Conservation (phyloP, 2,888 invertebrate species). For the Noctua pronuba region DNA sequence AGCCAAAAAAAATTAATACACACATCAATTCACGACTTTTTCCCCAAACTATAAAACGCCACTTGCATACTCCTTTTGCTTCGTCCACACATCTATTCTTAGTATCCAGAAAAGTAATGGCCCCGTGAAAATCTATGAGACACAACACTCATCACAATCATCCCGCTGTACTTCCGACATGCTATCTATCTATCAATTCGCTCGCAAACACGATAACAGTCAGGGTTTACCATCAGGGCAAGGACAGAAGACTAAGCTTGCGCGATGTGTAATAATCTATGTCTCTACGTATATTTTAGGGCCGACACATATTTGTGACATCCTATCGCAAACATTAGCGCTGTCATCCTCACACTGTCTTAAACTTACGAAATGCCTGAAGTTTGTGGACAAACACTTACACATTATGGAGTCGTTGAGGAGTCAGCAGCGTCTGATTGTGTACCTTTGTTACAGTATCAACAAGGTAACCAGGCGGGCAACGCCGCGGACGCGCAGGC, state of each 20-base stretch:
- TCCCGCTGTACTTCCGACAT: neutral
- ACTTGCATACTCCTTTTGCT: neutral
- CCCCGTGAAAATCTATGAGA: neutral
- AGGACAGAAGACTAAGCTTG: neutral
- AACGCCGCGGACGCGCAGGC: conserved; percentile 81
- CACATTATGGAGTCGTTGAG: neutral
- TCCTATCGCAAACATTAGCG: neutral
- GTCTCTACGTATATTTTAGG: neutral
- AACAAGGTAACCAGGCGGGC: conserved; percentile 72
- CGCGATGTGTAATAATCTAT: neutral
- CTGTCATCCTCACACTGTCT: neutral
- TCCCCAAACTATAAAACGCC: neutral
- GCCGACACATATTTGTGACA: neutral
- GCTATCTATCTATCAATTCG: neutral
- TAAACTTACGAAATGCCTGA: neutral
- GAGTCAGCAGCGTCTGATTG: conserved; percentile 1
- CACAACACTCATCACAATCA: neutral
- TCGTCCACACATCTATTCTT: neutral
- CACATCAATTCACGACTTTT: neutral
- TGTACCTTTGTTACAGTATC: conserved; percentile 71
- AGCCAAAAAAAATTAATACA: no score
- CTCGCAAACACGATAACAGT: neutral
- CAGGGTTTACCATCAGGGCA: neutral
- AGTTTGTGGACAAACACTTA: neutral
- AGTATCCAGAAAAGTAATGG: neutral